Evolutionary conservation across 2,113 vertebrate genomes (phyloP), one percentile per base, ranked within the genome.

Genomic region (Cacatua alba): DNA sequence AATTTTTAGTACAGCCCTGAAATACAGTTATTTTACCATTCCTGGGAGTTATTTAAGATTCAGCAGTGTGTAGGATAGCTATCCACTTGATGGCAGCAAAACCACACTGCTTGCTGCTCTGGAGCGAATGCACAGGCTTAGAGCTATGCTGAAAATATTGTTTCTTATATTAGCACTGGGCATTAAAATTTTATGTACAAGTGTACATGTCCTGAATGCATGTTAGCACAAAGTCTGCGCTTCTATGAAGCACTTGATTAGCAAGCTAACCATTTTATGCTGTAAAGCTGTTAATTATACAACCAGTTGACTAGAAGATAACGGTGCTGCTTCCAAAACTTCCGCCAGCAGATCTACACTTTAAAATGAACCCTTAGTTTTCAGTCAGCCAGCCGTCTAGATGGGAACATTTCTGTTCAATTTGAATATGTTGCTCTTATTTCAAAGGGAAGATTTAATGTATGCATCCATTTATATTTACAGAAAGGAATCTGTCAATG

Each of bases 41-140:
- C 20, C 35, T 48, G 90, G 21, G 35, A 67, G 48, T 2, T 11
- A 19, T 25, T 65, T 64, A 17, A 64, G 72, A 29, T 46, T 65
- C 48, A 74, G 29, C 4, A 18, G 2, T 18, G 43, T 52, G 31
- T 69, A 21, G 35, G 37, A 4, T 11, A 7, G 11, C 13, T 23
- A 9, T 41, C 97, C 97, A 76, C 97, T 78, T 92, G 97, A 87
- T 96, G 97, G 97, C 96, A 95, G 94, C 87, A 97, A 28, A 85
- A 62, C 41, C 87, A 19, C 14, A 0, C 68, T 41, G 49, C 31
- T 93, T 52, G 39, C 75, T 41, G 17, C 39, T 76, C 26, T 62
- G 35, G 11, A 18, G 13, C 1, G 0, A 20, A 6, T 13, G 18
- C 8, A 1, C 52, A 6, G 20, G 21, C 9, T 91, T 49, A 11